A percentile compares a stretch with the other conserved stretches of the same genome.
These are phyloP conservation scores for Planiliza haematocheilus DNA, from an alignment of 2,113 vertebrate species.

Conservation along the genomic window DNA sequence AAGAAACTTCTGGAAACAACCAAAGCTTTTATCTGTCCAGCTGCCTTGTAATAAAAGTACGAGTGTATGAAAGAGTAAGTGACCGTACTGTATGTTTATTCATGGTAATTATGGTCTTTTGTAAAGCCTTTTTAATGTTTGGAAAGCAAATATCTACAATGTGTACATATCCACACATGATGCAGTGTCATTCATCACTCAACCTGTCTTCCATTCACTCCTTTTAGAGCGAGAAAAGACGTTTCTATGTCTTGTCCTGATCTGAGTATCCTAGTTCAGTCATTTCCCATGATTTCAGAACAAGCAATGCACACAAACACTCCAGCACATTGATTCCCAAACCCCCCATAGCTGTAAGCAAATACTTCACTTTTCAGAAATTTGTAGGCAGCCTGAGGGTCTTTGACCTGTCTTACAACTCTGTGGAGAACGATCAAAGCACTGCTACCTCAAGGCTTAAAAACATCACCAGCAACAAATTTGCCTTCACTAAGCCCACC, in stretches of 20 bases:
- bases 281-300: constrained; percentile 5
- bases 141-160: too few species aligned
- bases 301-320: background rate
- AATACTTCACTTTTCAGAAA: constrained; percentile 41
- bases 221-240: constrained; percentile 23
- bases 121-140: background rate
- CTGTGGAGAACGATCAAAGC: constrained; percentile 58
- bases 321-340: constrained; percentile 2
- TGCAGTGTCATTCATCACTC: too few species aligned
- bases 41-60: too few species aligned
- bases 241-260: background rate
- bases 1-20: too few species aligned
- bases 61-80: too few species aligned
- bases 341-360: constrained; percentile 28
- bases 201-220: background rate
- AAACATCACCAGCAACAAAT: constrained; percentile 67
- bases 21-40: too few species aligned
- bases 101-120: too few species aligned
- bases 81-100: too few species aligned
- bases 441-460: constrained; percentile 31
- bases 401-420: constrained; percentile 40
- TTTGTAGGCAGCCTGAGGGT: constrained; percentile 40
- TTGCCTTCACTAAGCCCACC: constrained; percentile 47
- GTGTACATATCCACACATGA: too few species aligned
- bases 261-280: background rate